Conservation (phyloP, 2,888 invertebrate species). For the Anthophora plumipes region DNA sequence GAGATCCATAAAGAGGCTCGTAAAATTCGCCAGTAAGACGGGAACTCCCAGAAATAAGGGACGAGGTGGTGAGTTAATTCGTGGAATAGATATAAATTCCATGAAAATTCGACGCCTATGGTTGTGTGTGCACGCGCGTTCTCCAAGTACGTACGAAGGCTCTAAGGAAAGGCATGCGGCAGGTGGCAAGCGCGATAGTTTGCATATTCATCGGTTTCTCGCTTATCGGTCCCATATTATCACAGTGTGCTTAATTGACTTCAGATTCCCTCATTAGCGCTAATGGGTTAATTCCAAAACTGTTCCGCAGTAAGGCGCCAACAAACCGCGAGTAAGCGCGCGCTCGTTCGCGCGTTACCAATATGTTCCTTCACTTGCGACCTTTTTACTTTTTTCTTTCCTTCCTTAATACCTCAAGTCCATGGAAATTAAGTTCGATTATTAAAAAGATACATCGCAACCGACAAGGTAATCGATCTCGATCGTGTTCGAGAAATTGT, state of each 20-base stretch:
- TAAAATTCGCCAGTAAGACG: too few relatives aligned
- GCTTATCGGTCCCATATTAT: conserved; percentile 80
- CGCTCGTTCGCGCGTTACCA: background rate
- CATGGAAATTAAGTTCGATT: conserved; percentile 36
- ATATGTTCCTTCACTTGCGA: background rate
- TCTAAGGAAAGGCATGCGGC: conserved; percentile 70
- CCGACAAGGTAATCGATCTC: background rate
- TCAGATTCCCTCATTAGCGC: conserved; percentile 81
- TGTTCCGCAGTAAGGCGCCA: conserved; percentile 49
- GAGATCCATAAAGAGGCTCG: too few relatives aligned
- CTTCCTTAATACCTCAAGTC: background rate
- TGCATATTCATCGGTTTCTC: conserved; percentile 81
- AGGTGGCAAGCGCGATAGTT: conserved; percentile 78
- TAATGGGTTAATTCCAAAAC: conserved; percentile 80
- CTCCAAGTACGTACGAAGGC: background rate
- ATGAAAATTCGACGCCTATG: conserved; percentile 44
- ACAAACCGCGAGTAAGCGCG: conserved; percentile 24
- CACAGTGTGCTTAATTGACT: conserved; percentile 80
- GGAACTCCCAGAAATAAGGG: too few relatives aligned
- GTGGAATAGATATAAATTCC: background rate
- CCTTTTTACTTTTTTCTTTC: too few relatives aligned
- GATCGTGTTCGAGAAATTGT: background rate
- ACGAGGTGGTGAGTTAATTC: too few relatives aligned
- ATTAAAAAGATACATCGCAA: conserved; percentile 2
- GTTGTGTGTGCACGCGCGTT: conserved; percentile 13